These are phyloP conservation scores for Lycaon pictus DNA, from an alignment of 2,113 vertebrate species.

Conservation along the genomic window DNA sequence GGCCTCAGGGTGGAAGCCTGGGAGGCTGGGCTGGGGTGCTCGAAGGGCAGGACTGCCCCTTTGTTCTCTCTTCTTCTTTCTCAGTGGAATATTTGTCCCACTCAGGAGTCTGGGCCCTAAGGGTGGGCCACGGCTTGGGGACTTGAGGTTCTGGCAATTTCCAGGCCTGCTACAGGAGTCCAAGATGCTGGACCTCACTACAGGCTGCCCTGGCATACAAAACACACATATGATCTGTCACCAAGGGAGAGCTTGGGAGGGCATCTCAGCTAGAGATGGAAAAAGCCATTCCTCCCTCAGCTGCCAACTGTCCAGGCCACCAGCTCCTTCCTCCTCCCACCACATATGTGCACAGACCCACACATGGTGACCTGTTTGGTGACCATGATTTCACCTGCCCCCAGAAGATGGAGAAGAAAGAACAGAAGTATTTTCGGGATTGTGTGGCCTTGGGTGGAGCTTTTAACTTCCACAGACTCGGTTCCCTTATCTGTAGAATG, in stretches of 20 bases:
- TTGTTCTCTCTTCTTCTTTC: slow-evolving; percentile 41
- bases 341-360: accelerated
- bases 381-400: neutral
- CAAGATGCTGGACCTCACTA: neutral
- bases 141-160: slow-evolving; percentile 54
- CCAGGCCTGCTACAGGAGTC: slow-evolving; percentile 56
- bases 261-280: neutral
- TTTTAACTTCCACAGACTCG: neutral
- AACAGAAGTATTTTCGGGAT: neutral
- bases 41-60: neutral
- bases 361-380: neutral
- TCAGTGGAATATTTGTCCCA: slow-evolving; percentile 52
- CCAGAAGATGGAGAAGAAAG: neutral
- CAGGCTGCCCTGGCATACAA: too few relatives aligned
- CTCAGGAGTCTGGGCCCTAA: neutral
- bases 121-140: slow-evolving; percentile 55
- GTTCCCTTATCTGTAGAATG: neutral
- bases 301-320: neutral
- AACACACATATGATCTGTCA: neutral
- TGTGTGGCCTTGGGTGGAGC: neutral
- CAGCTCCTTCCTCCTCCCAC: neutral
- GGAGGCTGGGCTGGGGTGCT: neutral
- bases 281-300: neutral
- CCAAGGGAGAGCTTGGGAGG: neutral
- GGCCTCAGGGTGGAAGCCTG: slow-evolving; percentile 12